These are phyloP conservation scores for Oconnorella tubifera DNA, from an alignment of 2,888 invertebrate genomes.

Conservation along the genomic window DNA sequence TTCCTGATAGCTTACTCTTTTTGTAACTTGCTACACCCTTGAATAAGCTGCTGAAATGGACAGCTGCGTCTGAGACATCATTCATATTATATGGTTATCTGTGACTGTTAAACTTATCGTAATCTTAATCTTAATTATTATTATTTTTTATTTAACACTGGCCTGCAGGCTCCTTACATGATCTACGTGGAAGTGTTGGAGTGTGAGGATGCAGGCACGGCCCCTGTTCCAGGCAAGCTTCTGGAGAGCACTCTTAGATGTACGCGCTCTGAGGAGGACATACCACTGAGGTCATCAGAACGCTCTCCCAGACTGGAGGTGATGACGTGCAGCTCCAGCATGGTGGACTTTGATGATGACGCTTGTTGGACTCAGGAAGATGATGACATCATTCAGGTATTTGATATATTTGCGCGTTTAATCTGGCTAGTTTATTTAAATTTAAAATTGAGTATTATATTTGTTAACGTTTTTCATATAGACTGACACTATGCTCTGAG, in stretches of 20 bases:
- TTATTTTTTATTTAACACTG: too few relatives aligned
- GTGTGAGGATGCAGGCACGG: constrained; percentile 75
- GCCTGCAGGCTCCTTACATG: constrained; percentile 86
- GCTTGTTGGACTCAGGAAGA: constrained; percentile 95
- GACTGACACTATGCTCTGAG: too few relatives aligned
- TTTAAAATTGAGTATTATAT: not conserved
- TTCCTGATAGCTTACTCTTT: too few relatives aligned
- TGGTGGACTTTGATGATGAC: constrained; percentile 49
- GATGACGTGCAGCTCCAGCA: not conserved
- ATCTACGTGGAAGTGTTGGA: constrained; percentile 96
- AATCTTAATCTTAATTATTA: too few relatives aligned
- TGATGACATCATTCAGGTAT: constrained; percentile 82
- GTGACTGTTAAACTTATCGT: too few relatives aligned
- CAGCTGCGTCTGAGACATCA: too few relatives aligned
- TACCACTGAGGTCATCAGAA: constrained; percentile 6
- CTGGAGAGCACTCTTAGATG: constrained; percentile 58
- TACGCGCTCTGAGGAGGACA: constrained; percentile 21
- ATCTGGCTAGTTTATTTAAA: not conserved
- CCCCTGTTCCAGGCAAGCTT: constrained; percentile 81
- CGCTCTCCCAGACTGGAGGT: constrained; percentile 1
- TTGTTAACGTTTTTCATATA: too few relatives aligned
- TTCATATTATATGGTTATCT: too few relatives aligned
- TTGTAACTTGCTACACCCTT: too few relatives aligned
- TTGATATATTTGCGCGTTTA: too few relatives aligned
- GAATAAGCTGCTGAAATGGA: too few relatives aligned